Conservation (phyloP, 2,113 vertebrate genomes). For the Psittacus erithacus region DNA sequence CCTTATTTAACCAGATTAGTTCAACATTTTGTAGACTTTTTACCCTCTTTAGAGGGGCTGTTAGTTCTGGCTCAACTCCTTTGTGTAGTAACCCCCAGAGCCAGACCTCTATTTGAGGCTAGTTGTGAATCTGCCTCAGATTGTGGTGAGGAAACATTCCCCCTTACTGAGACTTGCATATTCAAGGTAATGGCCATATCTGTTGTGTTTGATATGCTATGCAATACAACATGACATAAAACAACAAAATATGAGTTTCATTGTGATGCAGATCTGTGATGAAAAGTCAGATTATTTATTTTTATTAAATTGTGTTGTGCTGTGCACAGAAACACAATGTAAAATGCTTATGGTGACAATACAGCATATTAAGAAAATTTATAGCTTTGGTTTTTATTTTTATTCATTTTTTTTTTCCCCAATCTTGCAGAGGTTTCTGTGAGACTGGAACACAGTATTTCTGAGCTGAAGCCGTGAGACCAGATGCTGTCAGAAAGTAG, state of each 20-base stretch:
- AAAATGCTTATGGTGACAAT: not conserved
- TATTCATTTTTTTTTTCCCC: not conserved
- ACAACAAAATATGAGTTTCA: not conserved
- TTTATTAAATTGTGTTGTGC: not conserved
- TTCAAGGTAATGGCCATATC: not conserved
- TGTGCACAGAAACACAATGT: not conserved
- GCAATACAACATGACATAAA: not conserved
- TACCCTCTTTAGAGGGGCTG: not conserved
- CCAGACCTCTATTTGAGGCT: not conserved
- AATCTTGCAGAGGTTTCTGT: not conserved
- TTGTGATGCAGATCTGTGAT: not conserved
- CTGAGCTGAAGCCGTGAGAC: accelerated
- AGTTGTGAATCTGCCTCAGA: not conserved
- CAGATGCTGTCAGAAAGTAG: not conserved
- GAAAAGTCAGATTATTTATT: not conserved
- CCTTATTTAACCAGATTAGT: not conserved
- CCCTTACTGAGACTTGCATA: not conserved
- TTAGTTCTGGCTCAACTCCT: not conserved
- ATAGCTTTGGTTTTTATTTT: not conserved
- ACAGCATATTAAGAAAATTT: not conserved
- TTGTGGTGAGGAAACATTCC: not conserved
- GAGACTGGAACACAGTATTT: not conserved
- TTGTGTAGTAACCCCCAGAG: not conserved
- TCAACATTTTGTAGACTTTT: not conserved
- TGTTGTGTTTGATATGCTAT: not conserved